A percentile compares a stretch with the other conserved stretches of the same genome.
These are phyloP conservation scores for Colaptes auratus DNA, from an alignment of 2,113 vertebrate species.

Conservation along the genomic window DNA sequence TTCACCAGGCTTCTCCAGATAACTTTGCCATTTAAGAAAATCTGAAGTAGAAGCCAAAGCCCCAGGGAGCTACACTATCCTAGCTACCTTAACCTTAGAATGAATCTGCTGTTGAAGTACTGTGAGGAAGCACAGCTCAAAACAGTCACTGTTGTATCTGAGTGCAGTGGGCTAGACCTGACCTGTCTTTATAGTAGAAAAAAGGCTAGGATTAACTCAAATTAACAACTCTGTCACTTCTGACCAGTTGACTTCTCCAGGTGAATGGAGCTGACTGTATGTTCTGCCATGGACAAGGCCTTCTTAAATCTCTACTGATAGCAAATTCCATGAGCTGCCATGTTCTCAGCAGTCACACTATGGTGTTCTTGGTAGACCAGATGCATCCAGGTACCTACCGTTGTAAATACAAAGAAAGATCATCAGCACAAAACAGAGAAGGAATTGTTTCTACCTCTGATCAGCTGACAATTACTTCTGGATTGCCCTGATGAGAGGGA, in stretches of 20 bases:
- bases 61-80: neutral
- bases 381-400: neutral
- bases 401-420: neutral
- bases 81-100: neutral
- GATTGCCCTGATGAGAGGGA: neutral
- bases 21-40: neutral
- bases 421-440: neutral
- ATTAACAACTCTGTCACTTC: neutral
- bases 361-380: neutral
- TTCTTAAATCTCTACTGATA: neutral
- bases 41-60: neutral
- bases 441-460: neutral
- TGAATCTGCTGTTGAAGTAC: neutral
- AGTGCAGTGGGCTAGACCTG: neutral
- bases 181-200: neutral
- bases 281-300: neutral
- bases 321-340: neutral
- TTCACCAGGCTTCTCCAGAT: neutral
- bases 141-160: neutral
- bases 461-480: neutral
- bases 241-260: neutral
- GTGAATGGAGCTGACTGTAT: neutral
- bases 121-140: neutral
- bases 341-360: neutral
- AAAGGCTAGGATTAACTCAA: neutral